Conservation (phyloP, 2,888 invertebrate species). For the Dryomyza anilis region DNA sequence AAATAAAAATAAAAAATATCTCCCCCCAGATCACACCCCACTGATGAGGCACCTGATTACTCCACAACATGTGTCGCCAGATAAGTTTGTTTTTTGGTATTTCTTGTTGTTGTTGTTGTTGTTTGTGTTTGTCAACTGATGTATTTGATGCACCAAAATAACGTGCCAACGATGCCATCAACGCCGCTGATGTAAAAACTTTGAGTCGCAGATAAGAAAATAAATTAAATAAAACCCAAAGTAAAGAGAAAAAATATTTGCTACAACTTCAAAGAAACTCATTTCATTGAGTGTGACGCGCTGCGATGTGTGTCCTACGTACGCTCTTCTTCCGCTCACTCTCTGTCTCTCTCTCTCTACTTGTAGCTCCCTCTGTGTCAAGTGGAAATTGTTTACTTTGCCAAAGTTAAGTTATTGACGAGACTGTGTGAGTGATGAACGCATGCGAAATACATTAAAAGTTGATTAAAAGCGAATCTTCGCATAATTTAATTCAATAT, state of each 20-base stretch:
- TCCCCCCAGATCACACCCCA: not conserved
- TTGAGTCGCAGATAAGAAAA: not conserved
- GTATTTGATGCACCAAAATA: constrained; percentile 3
- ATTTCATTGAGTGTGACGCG: not conserved
- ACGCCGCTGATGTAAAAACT: not conserved
- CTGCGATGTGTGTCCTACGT: not conserved
- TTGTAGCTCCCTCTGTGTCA: not conserved
- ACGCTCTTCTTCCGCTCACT: too few relatives aligned
- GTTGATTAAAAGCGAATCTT: not conserved
- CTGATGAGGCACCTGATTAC: not conserved
- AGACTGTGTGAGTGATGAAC: not conserved
- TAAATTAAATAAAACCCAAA: not conserved
- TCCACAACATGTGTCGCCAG: not conserved
- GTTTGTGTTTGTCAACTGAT: too few relatives aligned
- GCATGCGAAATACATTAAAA: not conserved
- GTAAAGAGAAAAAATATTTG: not conserved
- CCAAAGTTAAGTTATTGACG: constrained; percentile 17
- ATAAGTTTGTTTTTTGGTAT: not conserved
- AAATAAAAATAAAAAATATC: constrained; percentile 10
- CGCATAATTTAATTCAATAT: not conserved
- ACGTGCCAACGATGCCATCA: constrained; percentile 20
- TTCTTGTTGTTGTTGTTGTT: too few relatives aligned
- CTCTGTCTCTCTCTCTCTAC: too few relatives aligned
- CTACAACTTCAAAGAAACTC: not conserved
- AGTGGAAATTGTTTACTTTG: constrained; percentile 16